Evolutionary conservation across 2,888 invertebrate genomes (phyloP), one percentile per base, ranked within the genome.

Genomic region (Tillus elongatus): DNA sequence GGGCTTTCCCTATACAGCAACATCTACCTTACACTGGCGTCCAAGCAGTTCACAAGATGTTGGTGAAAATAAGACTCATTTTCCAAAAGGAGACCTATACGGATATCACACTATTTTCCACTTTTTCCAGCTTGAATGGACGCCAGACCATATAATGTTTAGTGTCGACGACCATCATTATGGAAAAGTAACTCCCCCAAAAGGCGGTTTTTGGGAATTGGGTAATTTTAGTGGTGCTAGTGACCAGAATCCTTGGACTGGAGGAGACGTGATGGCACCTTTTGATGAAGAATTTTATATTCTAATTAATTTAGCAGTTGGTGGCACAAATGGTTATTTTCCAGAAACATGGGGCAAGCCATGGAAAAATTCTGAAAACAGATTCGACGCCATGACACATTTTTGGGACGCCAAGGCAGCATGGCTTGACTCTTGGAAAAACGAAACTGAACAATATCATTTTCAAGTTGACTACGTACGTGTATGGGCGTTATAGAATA

Each of bases 291-390:
- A 75, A 71, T 76, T 75, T 59, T 73, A 74, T 60, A 50, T 82
- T 19, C 69, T 79, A 35, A 63, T 81, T 44, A 80, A 79, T 59
- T 47, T 81, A 40, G 82, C 80, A 39, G 74, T 79, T 11, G 81
- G 81, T 6, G 81, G 81, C 11, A 71, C 71, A 2, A 72, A 70
- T 40, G 72, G 70, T 11, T 80, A 68, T 61, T 80, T 80, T 67
- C 75, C 77, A 1, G 79, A 82, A 49, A 74, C 75, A 2, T 78
- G 79, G 46, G n/a, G n/a, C n/a, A 78, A 79, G 50, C 78, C 78
- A 8, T 79, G 77, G 77, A 63, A 51, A 50, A 76, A 75, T 50
- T n/a, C n/a, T n/a, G 4, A 8, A 2, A 39, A 27, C 3, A 47
- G 49, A 3, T 42, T 43, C 14, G 41, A 41, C 16, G 75, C 78